phyloP scores from a whole-genome alignment of 2,888 invertebrate genomes.

The Agapetus fuscipes region DNA sequence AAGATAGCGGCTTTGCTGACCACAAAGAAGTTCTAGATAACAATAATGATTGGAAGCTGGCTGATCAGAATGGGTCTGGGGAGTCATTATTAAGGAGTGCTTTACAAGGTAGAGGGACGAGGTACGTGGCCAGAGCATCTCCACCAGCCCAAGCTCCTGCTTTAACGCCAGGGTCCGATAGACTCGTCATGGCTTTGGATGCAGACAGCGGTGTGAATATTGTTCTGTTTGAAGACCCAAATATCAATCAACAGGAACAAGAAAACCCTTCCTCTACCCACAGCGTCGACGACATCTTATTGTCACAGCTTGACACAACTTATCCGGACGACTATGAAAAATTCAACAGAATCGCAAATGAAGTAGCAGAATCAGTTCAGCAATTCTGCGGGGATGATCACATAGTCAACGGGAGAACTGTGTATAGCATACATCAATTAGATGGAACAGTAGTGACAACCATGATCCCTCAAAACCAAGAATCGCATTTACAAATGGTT shows the following conservation, averaged over 20 bases:
- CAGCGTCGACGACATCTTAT: constrained; percentile 59
- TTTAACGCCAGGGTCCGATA: constrained; percentile 31
- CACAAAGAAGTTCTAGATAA: constrained; percentile 46
- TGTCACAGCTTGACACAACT: constrained; percentile 57
- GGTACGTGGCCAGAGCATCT: constrained; percentile 48
- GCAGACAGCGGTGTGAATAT: constrained; percentile 34
- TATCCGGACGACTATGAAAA: constrained; percentile 78
- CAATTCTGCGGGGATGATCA: constrained; percentile 52
- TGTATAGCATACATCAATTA: constrained; percentile 47
- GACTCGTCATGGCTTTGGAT: constrained; percentile 36
- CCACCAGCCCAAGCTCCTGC: constrained; percentile 44
- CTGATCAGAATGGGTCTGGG: constrained; percentile 59
- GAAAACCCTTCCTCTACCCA: constrained; percentile 49
- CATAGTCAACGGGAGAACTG: constrained; percentile 38
- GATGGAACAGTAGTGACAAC: constrained; percentile 38
- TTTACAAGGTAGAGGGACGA: constrained; percentile 66
- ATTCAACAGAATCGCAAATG: constrained; percentile 72
- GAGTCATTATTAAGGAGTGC: constrained; percentile 75
- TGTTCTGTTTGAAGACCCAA: constrained; percentile 41
- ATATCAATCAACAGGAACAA: constrained; percentile 33
- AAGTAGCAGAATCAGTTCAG: constrained; percentile 68
- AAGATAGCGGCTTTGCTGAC: constrained; percentile 60
- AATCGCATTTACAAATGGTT: constrained; percentile 46
- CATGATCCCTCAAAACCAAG: constrained; percentile 35
- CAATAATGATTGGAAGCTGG: constrained; percentile 75